These are phyloP conservation scores for Halictus ligatus DNA, from an alignment of 2,888 invertebrate species.

Conservation along the genomic window DNA sequence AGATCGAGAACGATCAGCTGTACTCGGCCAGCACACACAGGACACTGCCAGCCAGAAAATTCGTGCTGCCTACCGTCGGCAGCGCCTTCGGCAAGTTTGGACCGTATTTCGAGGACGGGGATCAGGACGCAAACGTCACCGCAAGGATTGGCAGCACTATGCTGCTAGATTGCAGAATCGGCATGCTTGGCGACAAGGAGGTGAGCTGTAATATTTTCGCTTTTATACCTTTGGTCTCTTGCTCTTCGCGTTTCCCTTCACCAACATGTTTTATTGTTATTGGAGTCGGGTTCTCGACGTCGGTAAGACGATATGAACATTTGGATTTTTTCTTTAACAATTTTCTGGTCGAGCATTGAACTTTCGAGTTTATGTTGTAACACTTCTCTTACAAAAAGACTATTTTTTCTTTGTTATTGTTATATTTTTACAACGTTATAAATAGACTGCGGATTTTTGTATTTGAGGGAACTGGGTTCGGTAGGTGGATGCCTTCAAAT, in stretches of 20 bases:
- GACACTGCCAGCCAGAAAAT: constrained; percentile 51
- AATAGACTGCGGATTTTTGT: no score
- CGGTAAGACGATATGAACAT: neutral
- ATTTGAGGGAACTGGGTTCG: no score
- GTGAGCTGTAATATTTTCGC: neutral
- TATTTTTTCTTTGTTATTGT: no score
- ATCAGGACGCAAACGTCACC: constrained; percentile 86
- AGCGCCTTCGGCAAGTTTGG: constrained; percentile 83
- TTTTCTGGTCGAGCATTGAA: neutral
- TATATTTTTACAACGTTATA: no score
- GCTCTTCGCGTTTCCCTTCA: neutral
- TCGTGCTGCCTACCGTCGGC: constrained; percentile 79
- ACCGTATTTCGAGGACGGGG: constrained; percentile 87
- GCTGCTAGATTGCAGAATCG: constrained; percentile 87
- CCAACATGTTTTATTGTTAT: neutral
- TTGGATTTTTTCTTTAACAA: neutral
- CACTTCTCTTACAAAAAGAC: no score
- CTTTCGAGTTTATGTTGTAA: neutral
- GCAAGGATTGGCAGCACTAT: constrained; percentile 87
- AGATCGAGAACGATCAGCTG: constrained; percentile 63
- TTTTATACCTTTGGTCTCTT: neutral
- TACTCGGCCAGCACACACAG: constrained; percentile 49
- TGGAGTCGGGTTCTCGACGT: neutral
- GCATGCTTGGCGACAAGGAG: constrained; percentile 85
- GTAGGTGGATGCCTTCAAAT: no score